Conservation (phyloP, 2,888 invertebrate species). For the Eucera pruinosa region DNA sequence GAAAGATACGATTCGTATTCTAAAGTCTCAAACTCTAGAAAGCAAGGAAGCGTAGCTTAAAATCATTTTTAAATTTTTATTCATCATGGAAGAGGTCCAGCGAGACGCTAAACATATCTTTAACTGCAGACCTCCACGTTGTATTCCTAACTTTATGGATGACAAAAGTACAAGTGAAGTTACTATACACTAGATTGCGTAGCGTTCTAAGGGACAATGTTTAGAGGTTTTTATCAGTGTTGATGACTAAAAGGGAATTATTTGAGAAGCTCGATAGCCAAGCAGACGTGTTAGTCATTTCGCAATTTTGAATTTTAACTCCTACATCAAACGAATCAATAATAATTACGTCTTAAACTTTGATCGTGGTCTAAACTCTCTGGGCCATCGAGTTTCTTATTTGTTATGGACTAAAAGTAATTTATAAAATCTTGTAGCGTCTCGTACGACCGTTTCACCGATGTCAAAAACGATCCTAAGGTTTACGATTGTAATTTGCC, state of each 20-base stretch:
- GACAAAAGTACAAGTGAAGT: slow-evolving; percentile 59
- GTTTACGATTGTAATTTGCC: slow-evolving; percentile 2
- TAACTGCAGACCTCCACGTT: slow-evolving; percentile 49
- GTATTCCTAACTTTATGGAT: slow-evolving; percentile 50
- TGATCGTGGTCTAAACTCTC: neutral
- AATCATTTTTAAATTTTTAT: neutral
- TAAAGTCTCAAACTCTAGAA: neutral
- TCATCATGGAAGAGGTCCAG: neutral
- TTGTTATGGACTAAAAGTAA: slow-evolving; percentile 57
- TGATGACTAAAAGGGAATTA: slow-evolving; percentile 56
- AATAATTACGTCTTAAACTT: neutral
- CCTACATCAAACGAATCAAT: neutral
- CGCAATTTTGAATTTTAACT: neutral
- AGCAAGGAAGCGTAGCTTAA: too few relatives aligned
- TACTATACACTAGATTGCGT: slow-evolving; percentile 57
- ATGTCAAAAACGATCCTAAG: neutral
- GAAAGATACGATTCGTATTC: neutral
- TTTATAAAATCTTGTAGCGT: slow-evolving; percentile 48
- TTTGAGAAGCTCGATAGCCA: slow-evolving; percentile 41
- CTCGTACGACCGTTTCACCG: slow-evolving; percentile 18
- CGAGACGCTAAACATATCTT: slow-evolving; percentile 42
- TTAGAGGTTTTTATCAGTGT: slow-evolving; percentile 62
- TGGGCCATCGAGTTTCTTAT: slow-evolving; percentile 23
- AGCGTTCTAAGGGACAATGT: slow-evolving; percentile 43
- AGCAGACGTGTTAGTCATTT: slow-evolving; percentile 8